Base-by-base conservation (phyloP, 1,140 invertebrate genomes). In the Drosophila dunni region DNA sequence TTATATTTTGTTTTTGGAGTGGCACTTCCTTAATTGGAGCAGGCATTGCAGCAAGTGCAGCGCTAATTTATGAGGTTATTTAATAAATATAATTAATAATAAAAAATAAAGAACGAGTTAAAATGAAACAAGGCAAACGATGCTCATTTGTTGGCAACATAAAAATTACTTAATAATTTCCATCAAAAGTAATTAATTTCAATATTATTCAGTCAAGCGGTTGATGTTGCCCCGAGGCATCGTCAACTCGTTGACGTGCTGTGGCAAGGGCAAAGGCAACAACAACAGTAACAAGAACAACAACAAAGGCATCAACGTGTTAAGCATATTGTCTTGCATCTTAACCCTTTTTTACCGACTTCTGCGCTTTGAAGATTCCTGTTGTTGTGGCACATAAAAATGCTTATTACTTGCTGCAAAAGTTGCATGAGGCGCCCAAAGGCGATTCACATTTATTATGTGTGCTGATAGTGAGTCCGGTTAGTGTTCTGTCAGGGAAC, bases 161-260 rank as follows among this genome's bases (percentile, higher is more conserved):
- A 71, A 76, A 86, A 90, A 90, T 90, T 90, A 90, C 86, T 90
- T 90, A 86, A 90, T 90, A 90, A 90, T 90, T 90, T 78, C 79
- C 79, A 90, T 83, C 86, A 83, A 77, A 90, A 90, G 66, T 90
- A 78, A 90, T 90, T 90, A 90, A 83, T 86, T 75, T 90, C 85
- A 83, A 90, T 90, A 90, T 90, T 78, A 81, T 90, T 86, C 82
- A 81, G 69, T 34, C 51, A 75, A 60, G 75, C 56, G 65, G 4
- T 29, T 29, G 44, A 42, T 46, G 17, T 42, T 36, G 34, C 66
- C 20, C 45, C 24, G 40, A 67, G 72, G 13, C 68, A 63, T 73
- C 80, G 63, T 81, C 79, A 63, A 64, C 66, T 10, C 4, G 46
- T 54, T 29, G 46, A 65, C 58, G 17, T 20, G 29, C 5, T 51